Evolutionary conservation across 2,113 vertebrate genomes (phyloP).

Genomic region (Chaetura pelagica): DNA sequence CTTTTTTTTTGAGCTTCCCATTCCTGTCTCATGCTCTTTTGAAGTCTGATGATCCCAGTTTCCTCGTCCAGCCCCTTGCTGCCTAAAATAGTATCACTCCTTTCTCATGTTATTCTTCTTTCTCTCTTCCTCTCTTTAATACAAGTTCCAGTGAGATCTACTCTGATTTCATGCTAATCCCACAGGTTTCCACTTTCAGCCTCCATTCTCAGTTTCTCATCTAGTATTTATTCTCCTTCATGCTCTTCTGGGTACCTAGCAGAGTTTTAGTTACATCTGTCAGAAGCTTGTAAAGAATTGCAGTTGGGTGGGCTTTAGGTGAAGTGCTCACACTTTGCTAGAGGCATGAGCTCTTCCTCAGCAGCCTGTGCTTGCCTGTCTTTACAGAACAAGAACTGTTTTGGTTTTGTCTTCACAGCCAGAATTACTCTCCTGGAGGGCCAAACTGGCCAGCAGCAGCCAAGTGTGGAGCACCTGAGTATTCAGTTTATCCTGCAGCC

Average conservation of each 20-base stretch:
- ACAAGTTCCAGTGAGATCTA: not conserved
- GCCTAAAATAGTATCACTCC: not conserved
- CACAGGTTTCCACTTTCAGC: not conserved
- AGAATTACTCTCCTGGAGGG: not conserved
- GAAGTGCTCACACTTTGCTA: not conserved
- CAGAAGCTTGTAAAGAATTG: not conserved
- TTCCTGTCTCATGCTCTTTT: not conserved
- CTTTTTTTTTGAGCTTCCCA: not conserved
- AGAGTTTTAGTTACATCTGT: not conserved
- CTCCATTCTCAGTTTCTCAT: not conserved
- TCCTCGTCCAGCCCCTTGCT: not conserved
- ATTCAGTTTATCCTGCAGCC: not conserved
- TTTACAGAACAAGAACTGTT: not conserved
- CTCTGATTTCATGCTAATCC: not conserved
- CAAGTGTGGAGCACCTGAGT: not conserved
- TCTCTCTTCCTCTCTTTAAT: not conserved
- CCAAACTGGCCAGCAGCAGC: not conserved
- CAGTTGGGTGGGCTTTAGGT: not conserved
- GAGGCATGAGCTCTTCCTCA: not conserved
- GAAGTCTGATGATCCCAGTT: not conserved
- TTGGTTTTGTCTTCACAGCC: not conserved
- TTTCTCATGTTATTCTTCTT: not conserved
- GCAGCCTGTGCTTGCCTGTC: not conserved
- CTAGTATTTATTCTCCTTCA: not conserved
- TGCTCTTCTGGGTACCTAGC: not conserved